Evolutionary conservation across 2,113 vertebrate genomes (phyloP), one percentile per base, ranked within the genome.

Genomic region (Nannobrachium achirus): DNA sequence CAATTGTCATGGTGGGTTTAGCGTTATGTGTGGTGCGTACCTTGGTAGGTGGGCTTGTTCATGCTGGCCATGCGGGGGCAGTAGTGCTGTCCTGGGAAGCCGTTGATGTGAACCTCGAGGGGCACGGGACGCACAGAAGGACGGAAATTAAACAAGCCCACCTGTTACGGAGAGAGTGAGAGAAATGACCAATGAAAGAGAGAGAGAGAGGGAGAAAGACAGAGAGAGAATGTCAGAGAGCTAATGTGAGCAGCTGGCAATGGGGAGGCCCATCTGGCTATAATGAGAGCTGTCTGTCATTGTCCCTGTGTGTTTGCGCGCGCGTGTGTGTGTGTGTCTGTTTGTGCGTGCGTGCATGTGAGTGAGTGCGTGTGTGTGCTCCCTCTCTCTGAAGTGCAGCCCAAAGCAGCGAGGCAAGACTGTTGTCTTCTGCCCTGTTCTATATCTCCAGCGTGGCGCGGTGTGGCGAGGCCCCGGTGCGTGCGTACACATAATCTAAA

Each of bases 1-100:
- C 25, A 33, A 33, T 3, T 5, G 25, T 33, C 6, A 1, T 33
- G 25, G 25, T 33, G 25, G 25, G 3, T 33, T 33, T 3, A 33
- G 25, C 6, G 25, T 5, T 5, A 33, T 33, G 25, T 33, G 25
- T n/a, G 15, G 25, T 16, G 19, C 33, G 18, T 90, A 96, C 96
- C 97, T 87, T 99, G 98, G 84, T 99, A 99, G 10, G 95, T 89
- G 69, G 98, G 97, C 84, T 99, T 99, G 89, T 99, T 99, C 98
- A 99, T 99, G 86, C 93, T 98, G 76, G 97, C 98, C 98, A 99
- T 99, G 63, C 96, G 96, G 78, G 97, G 97, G 89, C 97, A 99
- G 87, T 99, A 99, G 78, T 99, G 97, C 71, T 99, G 98, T 8
- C 98, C 98, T 7, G 98, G 98, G 85, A 99, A 99, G 25, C 97